phyloP scores from a whole-genome alignment of 2,113 vertebrate species.

The Siphamia tubifer region DNA sequence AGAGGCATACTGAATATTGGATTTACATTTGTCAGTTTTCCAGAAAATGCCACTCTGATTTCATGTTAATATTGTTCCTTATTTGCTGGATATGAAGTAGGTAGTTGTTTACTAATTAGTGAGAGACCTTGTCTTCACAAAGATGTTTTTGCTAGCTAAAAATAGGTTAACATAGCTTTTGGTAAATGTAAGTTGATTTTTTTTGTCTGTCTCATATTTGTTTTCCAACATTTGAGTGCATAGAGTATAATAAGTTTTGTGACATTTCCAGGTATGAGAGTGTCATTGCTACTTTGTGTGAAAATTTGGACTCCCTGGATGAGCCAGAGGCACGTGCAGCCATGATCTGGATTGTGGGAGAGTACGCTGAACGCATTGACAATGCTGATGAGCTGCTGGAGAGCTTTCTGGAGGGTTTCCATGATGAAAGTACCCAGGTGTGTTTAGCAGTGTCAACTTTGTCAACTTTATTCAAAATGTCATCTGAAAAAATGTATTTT shows the following conservation, averaged over 20 bases:
- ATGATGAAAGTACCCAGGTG: constrained; percentile 98
- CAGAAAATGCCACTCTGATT: background rate
- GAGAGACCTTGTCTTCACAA: too few relatives aligned
- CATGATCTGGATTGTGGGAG: constrained; percentile 99
- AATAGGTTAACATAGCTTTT: background rate
- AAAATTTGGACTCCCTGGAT: constrained; percentile 96
- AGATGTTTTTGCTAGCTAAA: background rate
- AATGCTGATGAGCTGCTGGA: constrained; percentile 95
- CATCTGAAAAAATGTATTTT: background rate
- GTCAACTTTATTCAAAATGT: background rate
- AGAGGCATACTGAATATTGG: constrained; percentile 2
- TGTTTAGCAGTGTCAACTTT: background rate
- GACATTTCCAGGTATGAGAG: constrained; percentile 87
- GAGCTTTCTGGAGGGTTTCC: constrained; percentile 97
- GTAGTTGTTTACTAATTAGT: background rate
- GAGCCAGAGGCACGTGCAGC: constrained; percentile 95
- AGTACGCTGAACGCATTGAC: constrained; percentile 94
- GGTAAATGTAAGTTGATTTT: background rate
- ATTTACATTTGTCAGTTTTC: constrained; percentile 22
- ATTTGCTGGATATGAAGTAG: background rate
- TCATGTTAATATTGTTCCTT: background rate
- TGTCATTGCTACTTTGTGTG: constrained; percentile 94
- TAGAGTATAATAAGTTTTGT: background rate
- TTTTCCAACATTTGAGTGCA: background rate
- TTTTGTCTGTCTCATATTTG: background rate